Conservation (phyloP, 2,113 vertebrate genomes). For the Gulo gulo region DNA sequence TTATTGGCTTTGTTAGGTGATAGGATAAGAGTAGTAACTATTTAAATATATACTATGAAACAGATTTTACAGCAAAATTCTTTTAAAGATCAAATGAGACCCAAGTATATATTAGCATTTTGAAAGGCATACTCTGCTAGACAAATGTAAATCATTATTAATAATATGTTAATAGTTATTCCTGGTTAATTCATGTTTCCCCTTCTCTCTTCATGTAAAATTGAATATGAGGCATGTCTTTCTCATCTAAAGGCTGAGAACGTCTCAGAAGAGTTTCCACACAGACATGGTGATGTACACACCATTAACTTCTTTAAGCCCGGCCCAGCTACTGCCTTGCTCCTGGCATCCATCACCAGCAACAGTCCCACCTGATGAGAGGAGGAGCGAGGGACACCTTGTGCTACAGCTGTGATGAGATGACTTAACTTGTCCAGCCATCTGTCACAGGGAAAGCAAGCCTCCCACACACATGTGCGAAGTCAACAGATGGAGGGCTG, state of each 20-base stretch:
- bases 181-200: background rate
- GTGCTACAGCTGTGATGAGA: background rate
- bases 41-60: slow-evolving; percentile 31
- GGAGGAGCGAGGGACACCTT: background rate
- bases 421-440: slow-evolving; percentile 54
- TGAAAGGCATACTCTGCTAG: background rate
- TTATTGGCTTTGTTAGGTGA: background rate
- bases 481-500: background rate
- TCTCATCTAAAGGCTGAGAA: background rate
- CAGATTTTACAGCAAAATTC: slow-evolving; percentile 25
- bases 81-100: slow-evolving; percentile 22
- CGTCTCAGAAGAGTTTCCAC: background rate
- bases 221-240: background rate
- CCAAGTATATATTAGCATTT: background rate
- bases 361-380: background rate
- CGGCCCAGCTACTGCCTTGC: background rate
- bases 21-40: background rate
- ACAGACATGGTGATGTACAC: background rate
- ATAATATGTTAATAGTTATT: background rate
- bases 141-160: background rate
- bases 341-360: background rate
- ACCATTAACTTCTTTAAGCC: background rate
- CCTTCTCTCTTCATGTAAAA: background rate
- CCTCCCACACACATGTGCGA: background rate
- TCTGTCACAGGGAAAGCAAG: slow-evolving; percentile 50